Evolutionary conservation across 1,140 invertebrate species (phyloP).

Genomic region (Ganaspis sp.): DNA sequence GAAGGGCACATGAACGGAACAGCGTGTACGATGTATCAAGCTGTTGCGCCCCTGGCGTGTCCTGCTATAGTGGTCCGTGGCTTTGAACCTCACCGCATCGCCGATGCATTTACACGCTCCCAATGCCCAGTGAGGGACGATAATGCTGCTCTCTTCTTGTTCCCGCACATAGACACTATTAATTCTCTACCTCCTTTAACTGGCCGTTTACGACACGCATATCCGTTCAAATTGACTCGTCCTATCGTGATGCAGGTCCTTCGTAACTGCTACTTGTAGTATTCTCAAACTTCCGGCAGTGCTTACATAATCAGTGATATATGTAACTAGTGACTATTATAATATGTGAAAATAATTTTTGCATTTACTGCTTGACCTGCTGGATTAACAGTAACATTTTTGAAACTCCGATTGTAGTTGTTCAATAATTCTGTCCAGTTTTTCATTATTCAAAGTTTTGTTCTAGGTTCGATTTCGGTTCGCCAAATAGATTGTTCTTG

Average conservation of each 20-base stretch:
- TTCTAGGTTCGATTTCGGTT: no score
- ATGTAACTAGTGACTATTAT: no score
- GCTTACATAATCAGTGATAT: no score
- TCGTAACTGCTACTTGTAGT: not conserved
- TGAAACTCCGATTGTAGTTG: no score
- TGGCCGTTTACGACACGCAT: slow-evolving; percentile 47
- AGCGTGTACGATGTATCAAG: slow-evolving; percentile 76
- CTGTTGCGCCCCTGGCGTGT: slow-evolving; percentile 75
- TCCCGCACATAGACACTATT: slow-evolving; percentile 72
- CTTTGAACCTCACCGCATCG: slow-evolving; percentile 70
- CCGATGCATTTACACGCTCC: slow-evolving; percentile 67
- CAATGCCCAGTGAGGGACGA: slow-evolving; percentile 72
- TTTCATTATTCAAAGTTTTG: no score
- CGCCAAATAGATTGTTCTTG: no score
- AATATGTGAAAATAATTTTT: slow-evolving; percentile 37
- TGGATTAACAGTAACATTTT: no score
- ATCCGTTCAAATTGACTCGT: slow-evolving; percentile 63
- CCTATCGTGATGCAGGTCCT: slow-evolving; percentile 5
- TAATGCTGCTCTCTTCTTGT: slow-evolving; percentile 65
- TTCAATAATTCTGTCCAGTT: no score
- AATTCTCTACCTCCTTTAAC: slow-evolving; percentile 62
- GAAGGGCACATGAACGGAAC: slow-evolving; percentile 69
- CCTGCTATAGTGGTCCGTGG: slow-evolving; percentile 70
- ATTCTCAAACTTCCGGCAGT: no score
- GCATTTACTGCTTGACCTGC: no score